A percentile compares a stretch with the other conserved stretches of the same genome.
Evolutionary conservation across 2,888 invertebrate genomes (phyloP).

Genomic region (Amphimallon solstitiale): DNA sequence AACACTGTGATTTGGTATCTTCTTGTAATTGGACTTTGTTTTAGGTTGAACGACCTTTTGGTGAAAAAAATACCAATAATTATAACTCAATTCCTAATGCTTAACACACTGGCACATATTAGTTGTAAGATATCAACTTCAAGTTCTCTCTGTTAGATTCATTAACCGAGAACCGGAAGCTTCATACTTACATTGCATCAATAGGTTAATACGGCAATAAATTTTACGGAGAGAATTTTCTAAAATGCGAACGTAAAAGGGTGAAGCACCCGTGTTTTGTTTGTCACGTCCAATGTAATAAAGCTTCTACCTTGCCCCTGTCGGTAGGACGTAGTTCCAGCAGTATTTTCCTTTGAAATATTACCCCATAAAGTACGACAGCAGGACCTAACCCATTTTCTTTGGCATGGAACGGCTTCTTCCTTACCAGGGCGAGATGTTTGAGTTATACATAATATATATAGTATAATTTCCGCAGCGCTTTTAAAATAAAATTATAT

Average conservation of each 20-base stretch:
- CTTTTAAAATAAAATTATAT: too few species aligned
- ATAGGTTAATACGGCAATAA: constrained; percentile 22
- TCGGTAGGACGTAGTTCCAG: not conserved
- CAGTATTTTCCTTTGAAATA: constrained; percentile 35
- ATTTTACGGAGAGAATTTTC: constrained; percentile 11
- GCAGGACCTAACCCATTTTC: constrained; percentile 30
- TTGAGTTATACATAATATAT: not conserved
- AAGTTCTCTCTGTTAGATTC: too few species aligned
- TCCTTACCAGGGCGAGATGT: not conserved
- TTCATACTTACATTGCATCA: too few species aligned
- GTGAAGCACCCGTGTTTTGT: constrained; percentile 22
- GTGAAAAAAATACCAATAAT: too few species aligned
- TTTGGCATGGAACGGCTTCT: not conserved
- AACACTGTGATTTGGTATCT: too few species aligned
- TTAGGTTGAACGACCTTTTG: too few species aligned
- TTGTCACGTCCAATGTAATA: constrained; percentile 36
- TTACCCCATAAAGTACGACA: constrained; percentile 17
- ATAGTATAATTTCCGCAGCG: too few species aligned
- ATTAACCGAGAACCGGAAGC: too few species aligned
- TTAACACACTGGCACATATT: too few species aligned
- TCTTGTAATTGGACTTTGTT: too few species aligned
- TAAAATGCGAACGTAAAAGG: constrained; percentile 14
- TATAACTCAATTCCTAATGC: too few species aligned
- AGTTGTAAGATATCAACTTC: too few species aligned
- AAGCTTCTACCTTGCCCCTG: constrained; percentile 18